Base-by-base conservation (phyloP, 37 sponge, comb jelly and placozoan species). In the Eunapius fragilis region DNA sequence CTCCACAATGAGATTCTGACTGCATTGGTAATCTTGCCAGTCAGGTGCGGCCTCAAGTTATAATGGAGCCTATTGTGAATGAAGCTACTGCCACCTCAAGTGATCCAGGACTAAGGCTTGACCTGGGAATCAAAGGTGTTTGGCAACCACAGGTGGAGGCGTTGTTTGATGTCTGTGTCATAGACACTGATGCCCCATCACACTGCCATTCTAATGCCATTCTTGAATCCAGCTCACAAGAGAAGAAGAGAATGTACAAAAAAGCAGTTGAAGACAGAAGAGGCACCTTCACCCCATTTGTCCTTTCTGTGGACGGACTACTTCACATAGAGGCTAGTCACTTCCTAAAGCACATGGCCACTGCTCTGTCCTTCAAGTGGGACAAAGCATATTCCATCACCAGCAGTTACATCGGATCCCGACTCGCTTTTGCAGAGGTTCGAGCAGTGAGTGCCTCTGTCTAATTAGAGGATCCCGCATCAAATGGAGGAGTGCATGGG, bases 91-190 rank as follows among this genome's bases (percentile, higher is more conserved):
- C n/a, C n/a, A 83, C 27, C 17, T 36, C 2, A 26, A 9, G 22
- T 26, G 23, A 31, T 38, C 80, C 68, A 17, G 79, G 84, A 19
- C 72, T 89, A n/a, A 68, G 83, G 31, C 74, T 84, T 67, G 79
- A 84, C 68, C 79, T 89, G 32, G 47, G 89, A 35, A 79, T 83
- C 23, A 41, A 84, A 31, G 89, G 84, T 49, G 84, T 88, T 23
- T 89, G 79, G 84, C 71, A 79, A 27, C 84, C 84, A 71, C 79
- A 89, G 74, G 14, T 72, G 70, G 82, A 31, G 82, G 82, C 82
- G 58, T 89, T 89, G 79, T 77, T 89, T 77, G 89, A 89, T 89
- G 47, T 89, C 14, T 47, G 84, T 77, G 84, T 89, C 73, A 35
- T 77, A 69, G 89, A 89, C 84, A 83, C 84, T 87, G 80, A 81